Base-by-base conservation (phyloP, 2,888 invertebrate genomes). In the Crematogaster levior region DNA sequence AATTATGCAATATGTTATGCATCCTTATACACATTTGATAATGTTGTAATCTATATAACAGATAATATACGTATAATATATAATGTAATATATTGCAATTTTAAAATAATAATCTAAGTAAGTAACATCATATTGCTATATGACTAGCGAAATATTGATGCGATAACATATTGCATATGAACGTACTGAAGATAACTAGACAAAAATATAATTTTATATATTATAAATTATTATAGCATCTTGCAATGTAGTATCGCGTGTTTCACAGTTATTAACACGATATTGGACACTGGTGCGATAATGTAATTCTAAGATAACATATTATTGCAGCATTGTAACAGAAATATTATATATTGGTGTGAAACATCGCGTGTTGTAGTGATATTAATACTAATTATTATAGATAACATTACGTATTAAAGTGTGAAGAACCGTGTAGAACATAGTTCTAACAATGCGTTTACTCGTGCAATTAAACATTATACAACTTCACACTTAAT, bases 301-400 rank as follows among this genome's bases (percentile, higher is more conserved):
- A 56, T n/a, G 53, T 56, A 56, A 72, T 37, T 58, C 2, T 27
- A 72, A 0, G 18, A 58, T 51, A 7, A 58, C 27, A 58, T 43
- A 72, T 58, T 72, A 58, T 72, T 15, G 40, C 68, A 51, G 15
- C 21, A 68, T 51, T 34, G 48, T 68, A 68, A 5, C 27, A 58
- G 40, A 58, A n/a, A 34, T 34, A 34, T 34, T n/a, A 72, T 37
- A 37, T 53, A 72, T 72, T 51, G 15, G 6, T 27, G 12, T 15
- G 18, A 7, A 60, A 61, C 6, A 21, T 61, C 6, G 24, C 43
- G 30, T 60, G 73, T 60, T 61, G 21, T 24, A 1, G 34, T 21
- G 30, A 5, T 21, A 60, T 61, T 74, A 61, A 61, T 3, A 5
- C 9, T 40, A 43, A 73, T 21, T 43, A 61, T 46, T 46, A 34